These are phyloP conservation scores for Poecilus cupreus DNA, from an alignment of 2,888 invertebrate genomes.

Conservation along the genomic window DNA sequence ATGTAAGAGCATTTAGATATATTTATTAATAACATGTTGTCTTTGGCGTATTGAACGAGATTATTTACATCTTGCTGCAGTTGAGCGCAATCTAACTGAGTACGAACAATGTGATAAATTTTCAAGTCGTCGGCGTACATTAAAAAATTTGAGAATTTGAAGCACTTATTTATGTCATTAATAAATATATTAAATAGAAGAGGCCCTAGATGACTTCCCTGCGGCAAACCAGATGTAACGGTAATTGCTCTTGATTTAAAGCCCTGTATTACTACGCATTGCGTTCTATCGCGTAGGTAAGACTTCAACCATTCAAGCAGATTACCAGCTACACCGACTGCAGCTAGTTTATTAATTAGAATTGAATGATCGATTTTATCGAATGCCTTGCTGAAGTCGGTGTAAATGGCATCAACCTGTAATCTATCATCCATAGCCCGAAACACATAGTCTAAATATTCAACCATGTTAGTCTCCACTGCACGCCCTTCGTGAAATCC, in stretches of 20 bases:
- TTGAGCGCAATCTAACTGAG: neutral
- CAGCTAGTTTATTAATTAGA: slow-evolving; percentile 55
- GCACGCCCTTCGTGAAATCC: slow-evolving; percentile 59
- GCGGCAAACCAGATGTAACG: slow-evolving; percentile 61
- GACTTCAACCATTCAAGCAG: slow-evolving; percentile 60
- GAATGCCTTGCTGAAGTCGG: slow-evolving; percentile 62
- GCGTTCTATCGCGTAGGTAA: slow-evolving; percentile 55
- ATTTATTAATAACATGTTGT: neutral
- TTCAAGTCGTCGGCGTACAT: neutral
- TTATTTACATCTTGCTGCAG: neutral
- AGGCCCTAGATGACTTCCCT: slow-evolving; percentile 61
- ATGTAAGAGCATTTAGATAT: neutral
- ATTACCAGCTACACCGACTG: slow-evolving; percentile 57
- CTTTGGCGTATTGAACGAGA: neutral
- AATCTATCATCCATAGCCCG: slow-evolving; percentile 31
- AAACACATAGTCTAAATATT: slow-evolving; percentile 52
- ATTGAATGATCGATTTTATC: slow-evolving; percentile 62
- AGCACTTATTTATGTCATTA: neutral
- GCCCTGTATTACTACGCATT: slow-evolving; percentile 55
- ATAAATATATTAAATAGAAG: slow-evolving; percentile 59
- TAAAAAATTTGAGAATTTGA: neutral
- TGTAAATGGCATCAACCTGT: slow-evolving; percentile 61
- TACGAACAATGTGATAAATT: neutral
- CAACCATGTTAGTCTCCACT: slow-evolving; percentile 58
- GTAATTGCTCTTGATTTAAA: slow-evolving; percentile 47